Evolutionary conservation across 1,140 invertebrate genomes (phyloP).

Genomic region (Papilio glaucus): DNA sequence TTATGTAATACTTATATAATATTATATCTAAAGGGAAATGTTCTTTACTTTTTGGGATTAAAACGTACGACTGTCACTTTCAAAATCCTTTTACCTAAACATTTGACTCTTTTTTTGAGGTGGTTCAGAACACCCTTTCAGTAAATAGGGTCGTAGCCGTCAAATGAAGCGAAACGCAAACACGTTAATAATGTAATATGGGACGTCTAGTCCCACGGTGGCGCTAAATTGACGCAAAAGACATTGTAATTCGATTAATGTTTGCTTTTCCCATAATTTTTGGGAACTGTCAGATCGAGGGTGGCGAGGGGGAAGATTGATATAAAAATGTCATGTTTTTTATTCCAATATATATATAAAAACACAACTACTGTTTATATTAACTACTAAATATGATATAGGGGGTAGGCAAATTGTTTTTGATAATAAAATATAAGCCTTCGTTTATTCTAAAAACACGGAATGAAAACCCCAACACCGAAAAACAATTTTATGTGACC

Average conservation of each 20-base stretch:
- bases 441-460: no score
- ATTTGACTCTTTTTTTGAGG: not conserved
- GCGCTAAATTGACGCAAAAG: conserved; percentile 55
- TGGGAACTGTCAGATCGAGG: conserved; percentile 59
- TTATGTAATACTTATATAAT: no score
- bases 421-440: no score
- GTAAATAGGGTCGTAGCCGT: not conserved
- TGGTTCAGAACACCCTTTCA: not conserved
- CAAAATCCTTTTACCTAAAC: not conserved
- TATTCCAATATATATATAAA: conserved; percentile 28
- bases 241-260: conserved; percentile 70
- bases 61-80: not conserved
- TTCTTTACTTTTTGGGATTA: not conserved
- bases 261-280: conserved; percentile 80
- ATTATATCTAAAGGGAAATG: no score
- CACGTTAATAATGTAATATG: conserved; percentile 54
- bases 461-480: no score
- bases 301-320: conserved; percentile 41
- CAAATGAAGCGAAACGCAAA: conserved; percentile 48
- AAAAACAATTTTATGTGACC: no score
- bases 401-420: not conserved
- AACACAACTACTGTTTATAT: conserved; percentile 31
- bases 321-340: conserved; percentile 28
- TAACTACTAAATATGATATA: not conserved
- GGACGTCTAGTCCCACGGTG: conserved; percentile 52